phyloP scores from a whole-genome alignment of 2,113 vertebrate genomes.

The Nothobranchius furzeri region DNA sequence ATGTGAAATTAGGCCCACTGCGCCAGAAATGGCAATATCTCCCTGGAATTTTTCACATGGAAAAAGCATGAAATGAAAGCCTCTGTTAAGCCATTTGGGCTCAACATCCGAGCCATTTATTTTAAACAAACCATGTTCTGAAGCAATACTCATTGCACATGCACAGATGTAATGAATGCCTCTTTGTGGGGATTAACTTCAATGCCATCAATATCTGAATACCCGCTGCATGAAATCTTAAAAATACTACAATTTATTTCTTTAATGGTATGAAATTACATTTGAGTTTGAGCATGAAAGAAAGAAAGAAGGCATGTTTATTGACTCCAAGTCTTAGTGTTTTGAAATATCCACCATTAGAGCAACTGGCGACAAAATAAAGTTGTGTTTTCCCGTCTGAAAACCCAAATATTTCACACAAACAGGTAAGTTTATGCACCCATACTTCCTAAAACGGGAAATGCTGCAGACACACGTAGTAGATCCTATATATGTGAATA shows the following conservation, averaged over 20 bases:
- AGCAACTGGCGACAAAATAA: not conserved
- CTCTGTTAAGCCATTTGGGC: conserved; percentile 41
- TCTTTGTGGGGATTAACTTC: conserved; percentile 22
- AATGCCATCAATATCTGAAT: conserved; percentile 13
- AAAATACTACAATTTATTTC: conserved; percentile 4
- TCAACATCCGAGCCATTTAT: conserved; percentile 53
- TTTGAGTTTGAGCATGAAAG: conserved; percentile 1
- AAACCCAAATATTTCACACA: not conserved
- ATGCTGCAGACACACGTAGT: not conserved
- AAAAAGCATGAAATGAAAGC: conserved; percentile 58
- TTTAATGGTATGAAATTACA: not conserved
- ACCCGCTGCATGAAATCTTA: not conserved
- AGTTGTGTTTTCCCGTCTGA: not conserved
- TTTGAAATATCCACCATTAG: not conserved
- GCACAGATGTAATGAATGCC: conserved; percentile 29
- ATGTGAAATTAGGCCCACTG: conserved; percentile 58
- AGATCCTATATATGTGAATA: no score
- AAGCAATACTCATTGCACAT: conserved; percentile 38
- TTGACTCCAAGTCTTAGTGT: not conserved
- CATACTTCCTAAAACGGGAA: conserved; percentile 18
- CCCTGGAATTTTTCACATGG: conserved; percentile 49
- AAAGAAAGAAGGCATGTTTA: not conserved
- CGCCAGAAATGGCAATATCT: conserved; percentile 45
- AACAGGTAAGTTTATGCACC: not conserved
- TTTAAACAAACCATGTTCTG: conserved; percentile 36